Evolutionary conservation across 2,888 invertebrate species (phyloP), one percentile per base, ranked within the genome.

Genomic region (Nemapogon koenigi): DNA sequence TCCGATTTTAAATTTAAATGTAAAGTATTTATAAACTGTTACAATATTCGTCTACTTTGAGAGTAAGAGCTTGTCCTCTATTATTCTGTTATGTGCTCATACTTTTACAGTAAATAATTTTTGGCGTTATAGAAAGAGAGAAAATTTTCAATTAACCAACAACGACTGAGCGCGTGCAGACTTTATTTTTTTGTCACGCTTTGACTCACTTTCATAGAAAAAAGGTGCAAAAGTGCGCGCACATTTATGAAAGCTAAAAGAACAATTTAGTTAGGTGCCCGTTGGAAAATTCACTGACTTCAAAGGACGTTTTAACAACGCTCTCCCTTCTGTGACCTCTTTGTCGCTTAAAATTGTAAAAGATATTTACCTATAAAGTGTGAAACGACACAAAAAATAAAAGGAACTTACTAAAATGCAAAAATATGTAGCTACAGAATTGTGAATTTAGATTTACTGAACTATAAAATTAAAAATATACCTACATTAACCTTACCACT

Each of bases 211-310:
- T 57, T 57, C 49, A 50, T 51, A 19, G 50, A 39, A 59, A 68
- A 68, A 65, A 66, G 59, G 52, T 48, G 57, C 53, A 55, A 66
- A 61, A 66, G 63, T 60, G 59, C 60, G 59, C 53, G 57, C 59
- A 60, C 66, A 62, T 70, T 72, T 67, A 67, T 64, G 66, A 62
- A 70, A 53, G 60, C 62, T 64, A 67, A 71, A 71, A 66, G 71
- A 71, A 72, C 68, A 73, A 72, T 72, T 71, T 66, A 60, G 71
- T 72, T 73, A 71, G 69, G 68, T 63, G 62, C 63, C 62, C 65
- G 63, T 56, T 65, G 65, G 52, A 72, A 59, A 67, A 69, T 70
- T 64, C 40, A 60, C 62, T 56, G 62, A 72, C 67, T 69, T 73
- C 72, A 75, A 75, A 75, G 68, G 64, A 57, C 64, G 55, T 66